Conservation (phyloP, 2,888 invertebrate species). For the Eilema depressum region DNA sequence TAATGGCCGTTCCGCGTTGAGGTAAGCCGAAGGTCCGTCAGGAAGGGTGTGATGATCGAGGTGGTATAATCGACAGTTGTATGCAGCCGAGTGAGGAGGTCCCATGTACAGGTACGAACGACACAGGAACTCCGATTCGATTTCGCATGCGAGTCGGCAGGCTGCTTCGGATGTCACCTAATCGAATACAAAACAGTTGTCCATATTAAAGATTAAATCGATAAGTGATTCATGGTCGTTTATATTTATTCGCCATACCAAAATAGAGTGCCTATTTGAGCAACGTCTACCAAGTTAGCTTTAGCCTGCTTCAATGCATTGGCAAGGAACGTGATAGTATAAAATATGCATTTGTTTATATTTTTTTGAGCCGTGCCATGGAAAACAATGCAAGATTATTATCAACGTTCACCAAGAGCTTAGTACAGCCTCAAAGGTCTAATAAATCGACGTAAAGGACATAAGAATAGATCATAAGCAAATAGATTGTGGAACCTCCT, state of each 20-base stretch:
- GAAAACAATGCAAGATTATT: not conserved
- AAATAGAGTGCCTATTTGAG: not conserved
- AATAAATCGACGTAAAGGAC: not conserved
- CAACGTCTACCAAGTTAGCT: not conserved
- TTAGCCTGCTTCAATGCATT: not conserved
- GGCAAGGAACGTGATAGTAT: not conserved
- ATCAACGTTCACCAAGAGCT: not conserved
- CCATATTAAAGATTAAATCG: constrained; percentile 38
- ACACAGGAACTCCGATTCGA: constrained; percentile 97
- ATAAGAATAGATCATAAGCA: not conserved
- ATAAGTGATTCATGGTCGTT: constrained; percentile 36
- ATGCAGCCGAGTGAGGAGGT: constrained; percentile 92
- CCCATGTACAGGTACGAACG: constrained; percentile 93
- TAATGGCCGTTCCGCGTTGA: constrained; percentile 95
- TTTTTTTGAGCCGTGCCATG: not conserved
- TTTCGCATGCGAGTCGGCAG: constrained; percentile 96
- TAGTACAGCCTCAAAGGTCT: not conserved
- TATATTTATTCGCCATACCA: constrained; percentile 28
- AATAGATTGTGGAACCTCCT: not conserved
- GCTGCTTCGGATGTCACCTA: constrained; percentile 94
- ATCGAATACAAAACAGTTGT: constrained; percentile 49
- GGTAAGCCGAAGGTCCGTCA: constrained; percentile 96
- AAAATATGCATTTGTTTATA: not conserved
- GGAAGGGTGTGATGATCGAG: constrained; percentile 96
- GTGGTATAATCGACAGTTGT: constrained; percentile 97